Percentiles rank a stretch among this genome's conserved stretches.
These are phyloP conservation scores for Drosophila gunungcola DNA, from an alignment of 1,140 invertebrate genomes.

Conservation along the genomic window DNA sequence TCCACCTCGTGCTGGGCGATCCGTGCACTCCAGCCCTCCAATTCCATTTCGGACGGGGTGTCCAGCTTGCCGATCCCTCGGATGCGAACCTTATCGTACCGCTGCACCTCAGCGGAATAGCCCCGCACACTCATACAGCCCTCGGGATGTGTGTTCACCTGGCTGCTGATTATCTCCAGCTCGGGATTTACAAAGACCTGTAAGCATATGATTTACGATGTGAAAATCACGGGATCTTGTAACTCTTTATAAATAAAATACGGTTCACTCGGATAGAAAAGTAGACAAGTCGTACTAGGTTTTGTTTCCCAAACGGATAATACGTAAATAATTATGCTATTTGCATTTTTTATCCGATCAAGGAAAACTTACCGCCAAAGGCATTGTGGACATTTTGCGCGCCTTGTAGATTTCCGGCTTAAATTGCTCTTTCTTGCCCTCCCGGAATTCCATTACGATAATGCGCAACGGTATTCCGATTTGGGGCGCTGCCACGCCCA, in stretches of 20 bases:
- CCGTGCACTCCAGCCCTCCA: conserved; percentile 89
- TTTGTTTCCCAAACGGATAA: too few species aligned
- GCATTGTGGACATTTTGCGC: conserved; percentile 86
- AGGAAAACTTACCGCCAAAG: conserved; percentile 86
- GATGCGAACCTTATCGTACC: conserved; percentile 88
- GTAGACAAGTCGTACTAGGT: too few species aligned
- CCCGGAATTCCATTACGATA: conserved; percentile 87
- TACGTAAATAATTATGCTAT: too few species aligned
- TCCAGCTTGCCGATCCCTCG: conserved; percentile 87
- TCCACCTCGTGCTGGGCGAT: conserved; percentile 93
- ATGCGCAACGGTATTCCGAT: conserved; percentile 89
- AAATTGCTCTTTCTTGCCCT: conserved; percentile 85
- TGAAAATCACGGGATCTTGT: background rate
- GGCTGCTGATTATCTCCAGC: conserved; percentile 88
- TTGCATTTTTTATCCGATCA: background rate
- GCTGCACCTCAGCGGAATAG: conserved; percentile 88
- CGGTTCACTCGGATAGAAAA: too few species aligned
- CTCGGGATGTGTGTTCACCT: conserved; percentile 87
- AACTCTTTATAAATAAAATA: background rate
- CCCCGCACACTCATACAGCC: conserved; percentile 90
- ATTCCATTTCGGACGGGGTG: conserved; percentile 85
- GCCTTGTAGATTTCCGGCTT: conserved; percentile 82
- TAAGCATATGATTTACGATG: conserved; percentile 18
- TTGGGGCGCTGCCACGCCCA: conserved; percentile 90
- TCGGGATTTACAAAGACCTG: conserved; percentile 90